Evolutionary conservation across 2,888 invertebrate species (phyloP).

Genomic region (Harmothoe impar): DNA sequence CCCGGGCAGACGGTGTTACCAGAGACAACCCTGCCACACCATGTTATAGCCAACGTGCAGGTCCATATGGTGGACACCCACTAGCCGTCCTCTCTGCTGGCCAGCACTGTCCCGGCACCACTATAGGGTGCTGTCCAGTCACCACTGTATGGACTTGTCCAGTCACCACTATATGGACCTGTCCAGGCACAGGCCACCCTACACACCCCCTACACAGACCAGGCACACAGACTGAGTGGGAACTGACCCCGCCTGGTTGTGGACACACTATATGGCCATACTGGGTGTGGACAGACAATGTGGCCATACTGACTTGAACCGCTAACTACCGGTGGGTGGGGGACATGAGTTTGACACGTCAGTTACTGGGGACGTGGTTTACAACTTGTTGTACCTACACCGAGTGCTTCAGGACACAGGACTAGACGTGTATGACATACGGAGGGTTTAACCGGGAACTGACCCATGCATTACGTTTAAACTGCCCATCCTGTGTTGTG

Average conservation of each 20-base stretch:
- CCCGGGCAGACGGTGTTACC: no score
- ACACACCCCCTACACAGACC: neutral
- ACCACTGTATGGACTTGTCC: no score
- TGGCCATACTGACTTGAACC: neutral
- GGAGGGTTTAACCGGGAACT: neutral
- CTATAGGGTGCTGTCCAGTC: no score
- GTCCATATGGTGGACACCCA: conserved; percentile 92
- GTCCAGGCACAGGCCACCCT: neutral
- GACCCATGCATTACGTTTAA: neutral
- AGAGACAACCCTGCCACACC: no score
- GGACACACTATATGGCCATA: no score
- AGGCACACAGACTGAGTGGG: neutral
- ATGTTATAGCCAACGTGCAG: conserved; percentile 92
- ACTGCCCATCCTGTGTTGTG: neutral
- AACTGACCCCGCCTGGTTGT: neutral
- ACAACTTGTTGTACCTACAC: neutral
- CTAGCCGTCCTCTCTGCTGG: no score
- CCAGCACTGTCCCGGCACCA: no score
- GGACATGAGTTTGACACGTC: no score
- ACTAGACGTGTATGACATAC: neutral
- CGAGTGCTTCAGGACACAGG: neutral
- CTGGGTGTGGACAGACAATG: no score
- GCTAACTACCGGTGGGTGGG: neutral
- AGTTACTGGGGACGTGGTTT: neutral
- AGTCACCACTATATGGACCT: no score